Base-by-base conservation (phyloP, 2,888 invertebrate species). In the Helleia helle region DNA sequence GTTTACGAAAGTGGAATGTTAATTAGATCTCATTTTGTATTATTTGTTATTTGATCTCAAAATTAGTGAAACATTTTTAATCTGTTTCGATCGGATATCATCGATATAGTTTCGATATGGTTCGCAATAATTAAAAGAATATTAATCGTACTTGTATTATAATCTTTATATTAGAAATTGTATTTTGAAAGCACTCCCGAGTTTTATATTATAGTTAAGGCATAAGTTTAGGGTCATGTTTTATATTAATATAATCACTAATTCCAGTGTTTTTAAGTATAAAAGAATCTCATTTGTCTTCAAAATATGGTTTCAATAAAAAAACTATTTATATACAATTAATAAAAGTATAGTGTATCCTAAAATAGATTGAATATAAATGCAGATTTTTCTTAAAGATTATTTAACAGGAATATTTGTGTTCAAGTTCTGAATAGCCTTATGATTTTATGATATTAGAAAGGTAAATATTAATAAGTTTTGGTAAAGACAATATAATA, bases 41-140 rank as follows among this genome's bases (percentile, higher is more conserved):
- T 55, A 65, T 65, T 62, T 59, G 46, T 69, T 68, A 62, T 62
- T 67, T 76, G 80, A 81, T 81, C 79, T 80, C 80, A 61, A 72
- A 79, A 75, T 71, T 71, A 22, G 34, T 18, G 55, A 40, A 14
- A 31, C 39, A 25, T 40, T 26, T 31, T 25, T 40, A 25, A 30
- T 30, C 12, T 31, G 30, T 31, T 30, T 31, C 39, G 22, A 36
- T 12, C 24, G 12, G 13, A 36, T 13, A n/a, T 36, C 22, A 24
- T 36, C 22, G 12, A 30, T 39, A 25, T 24, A 24, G 25, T 40
- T 31, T 30, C 25, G 24, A 25, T 25, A 25, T 31, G 24, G 31
- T 40, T 30, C 30, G 39, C 39, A 40, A 40, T 40, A 40, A 40
- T 25, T 29, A 29, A 39, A 31, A 40, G 13, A 25, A 24, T 30